A percentile compares a stretch with the other conserved stretches of the same genome.
phyloP scores from a whole-genome alignment of 2,888 invertebrate genomes.

The Catocala fraxini region DNA sequence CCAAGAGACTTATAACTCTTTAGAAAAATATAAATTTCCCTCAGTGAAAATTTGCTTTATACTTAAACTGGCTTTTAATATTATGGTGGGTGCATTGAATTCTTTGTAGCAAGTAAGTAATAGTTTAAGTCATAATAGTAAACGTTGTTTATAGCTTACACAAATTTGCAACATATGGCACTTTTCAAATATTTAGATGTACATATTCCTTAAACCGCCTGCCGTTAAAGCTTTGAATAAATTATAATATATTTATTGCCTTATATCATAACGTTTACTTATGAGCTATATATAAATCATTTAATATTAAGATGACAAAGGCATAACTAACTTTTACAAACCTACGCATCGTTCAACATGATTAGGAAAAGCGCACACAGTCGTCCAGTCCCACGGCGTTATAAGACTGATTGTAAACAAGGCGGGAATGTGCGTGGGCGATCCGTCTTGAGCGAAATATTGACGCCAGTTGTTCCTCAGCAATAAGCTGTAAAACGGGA shows the following conservation, averaged over 20 bases:
- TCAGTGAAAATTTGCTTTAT: background rate
- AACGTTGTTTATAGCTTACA: too few species aligned
- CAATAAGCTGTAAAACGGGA: slow-evolving; percentile 65
- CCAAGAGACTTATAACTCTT: slow-evolving; percentile 19
- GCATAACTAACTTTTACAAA: slow-evolving; percentile 29
- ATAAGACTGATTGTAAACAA: slow-evolving; percentile 66
- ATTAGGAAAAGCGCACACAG: slow-evolving; percentile 54
- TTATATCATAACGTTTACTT: slow-evolving; percentile 10
- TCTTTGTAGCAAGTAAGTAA: background rate
- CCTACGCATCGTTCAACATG: slow-evolving; percentile 57
- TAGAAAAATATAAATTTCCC: slow-evolving; percentile 1
- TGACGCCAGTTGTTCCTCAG: slow-evolving; percentile 56
- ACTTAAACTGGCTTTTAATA: background rate
- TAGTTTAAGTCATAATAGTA: too few species aligned
- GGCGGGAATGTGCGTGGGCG: slow-evolving; percentile 69
- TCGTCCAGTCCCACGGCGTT: slow-evolving; percentile 57
- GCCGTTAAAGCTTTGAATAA: too few species aligned
- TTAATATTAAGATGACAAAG: slow-evolving; percentile 34
- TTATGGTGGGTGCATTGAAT: background rate
- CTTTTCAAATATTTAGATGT: too few species aligned
- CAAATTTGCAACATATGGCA: too few species aligned
- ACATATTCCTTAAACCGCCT: too few species aligned
- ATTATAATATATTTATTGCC: background rate
- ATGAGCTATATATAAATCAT: slow-evolving; percentile 16
- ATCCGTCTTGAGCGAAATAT: slow-evolving; percentile 60